Evolutionary conservation across 2,113 vertebrate species (phyloP), one percentile per base, ranked within the genome.

Genomic region (Cromileptes altivelis): DNA sequence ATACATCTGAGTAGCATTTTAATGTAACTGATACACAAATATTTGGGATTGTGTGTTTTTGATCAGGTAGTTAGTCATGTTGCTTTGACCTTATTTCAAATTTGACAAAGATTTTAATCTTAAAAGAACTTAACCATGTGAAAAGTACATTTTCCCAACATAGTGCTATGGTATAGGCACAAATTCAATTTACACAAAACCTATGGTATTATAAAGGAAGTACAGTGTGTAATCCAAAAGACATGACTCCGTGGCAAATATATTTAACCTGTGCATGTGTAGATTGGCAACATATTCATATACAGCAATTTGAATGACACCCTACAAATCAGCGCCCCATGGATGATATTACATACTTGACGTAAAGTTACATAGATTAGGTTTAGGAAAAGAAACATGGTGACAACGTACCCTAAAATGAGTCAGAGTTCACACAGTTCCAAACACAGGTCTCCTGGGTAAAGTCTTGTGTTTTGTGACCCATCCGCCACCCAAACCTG

Each of bases 1-100:
- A 50, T 65, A 82, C 69, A 75, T 80, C 62, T 88, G 83, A 88
- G 40, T 1, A 42, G 19, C 8, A 69, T 75, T 86, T 83, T n/a
- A 6, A 56, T 57, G 71, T 64, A 77, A 76, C n/a, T 53, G 53
- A 85, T 63, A 73, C 1, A 52, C 40, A 87, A 85, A 78, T 70
- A 88, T 57, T 78, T 67, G 9, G 49, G n/a, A 68, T 73, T 70
- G 53, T 69, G 33, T 74, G 79, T 79, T 33, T 81, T 85, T 76
- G 37, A 88, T 84, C 75, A 67, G 19, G 5, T 56, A 52, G 55
- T 50, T 37, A 61, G 45, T 68, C 68, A 47, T 81, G 49, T 40
- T 63, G 45, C 49, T 60, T 40, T 72, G 58, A 33, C 19, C 13
- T 27, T 17, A 49, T 64, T 69, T 69, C 18, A 70, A 30, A 69